These are phyloP conservation scores for Fringilla coelebs DNA, from an alignment of 2,797 vertebrate genomes.

Conservation along the genomic window DNA sequence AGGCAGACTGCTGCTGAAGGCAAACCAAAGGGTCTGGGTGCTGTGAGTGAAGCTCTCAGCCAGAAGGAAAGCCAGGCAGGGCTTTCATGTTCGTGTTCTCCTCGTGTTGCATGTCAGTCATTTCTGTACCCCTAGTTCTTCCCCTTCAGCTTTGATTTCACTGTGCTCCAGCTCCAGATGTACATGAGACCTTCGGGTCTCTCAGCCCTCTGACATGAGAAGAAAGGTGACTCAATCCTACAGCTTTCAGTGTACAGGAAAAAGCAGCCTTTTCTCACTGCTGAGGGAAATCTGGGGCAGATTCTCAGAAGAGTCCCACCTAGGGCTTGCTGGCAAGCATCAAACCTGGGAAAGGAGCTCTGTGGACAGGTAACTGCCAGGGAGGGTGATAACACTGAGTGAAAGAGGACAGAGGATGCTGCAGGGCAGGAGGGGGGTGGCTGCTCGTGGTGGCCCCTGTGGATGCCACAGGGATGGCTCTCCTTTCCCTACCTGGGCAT, in stretches of 20 bases:
- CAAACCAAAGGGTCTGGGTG: background rate
- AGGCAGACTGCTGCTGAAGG: background rate
- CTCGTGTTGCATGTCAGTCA: background rate
- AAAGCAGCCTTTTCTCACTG: background rate
- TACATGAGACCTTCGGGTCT: background rate
- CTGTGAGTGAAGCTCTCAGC: background rate
- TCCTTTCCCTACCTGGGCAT: background rate
- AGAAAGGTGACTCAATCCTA: constrained; percentile 3
- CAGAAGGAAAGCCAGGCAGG: background rate
- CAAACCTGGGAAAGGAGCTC: background rate
- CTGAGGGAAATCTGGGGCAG: background rate
- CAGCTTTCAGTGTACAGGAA: background rate
- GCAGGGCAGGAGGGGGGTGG: background rate
- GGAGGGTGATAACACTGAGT: background rate
- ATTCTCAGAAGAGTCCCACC: background rate
- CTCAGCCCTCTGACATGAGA: background rate
- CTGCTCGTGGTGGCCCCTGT: rapidly evolving
- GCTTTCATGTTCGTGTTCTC: background rate
- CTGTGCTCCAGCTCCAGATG: background rate
- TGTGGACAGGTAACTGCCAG: rapidly evolving
- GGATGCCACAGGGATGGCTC: background rate
- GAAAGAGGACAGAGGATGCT: background rate
- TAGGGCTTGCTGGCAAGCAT: background rate
- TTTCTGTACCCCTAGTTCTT: background rate
- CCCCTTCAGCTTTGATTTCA: background rate